Conservation (phyloP, 2,888 invertebrate species). For the Galerucella nymphaeae region DNA sequence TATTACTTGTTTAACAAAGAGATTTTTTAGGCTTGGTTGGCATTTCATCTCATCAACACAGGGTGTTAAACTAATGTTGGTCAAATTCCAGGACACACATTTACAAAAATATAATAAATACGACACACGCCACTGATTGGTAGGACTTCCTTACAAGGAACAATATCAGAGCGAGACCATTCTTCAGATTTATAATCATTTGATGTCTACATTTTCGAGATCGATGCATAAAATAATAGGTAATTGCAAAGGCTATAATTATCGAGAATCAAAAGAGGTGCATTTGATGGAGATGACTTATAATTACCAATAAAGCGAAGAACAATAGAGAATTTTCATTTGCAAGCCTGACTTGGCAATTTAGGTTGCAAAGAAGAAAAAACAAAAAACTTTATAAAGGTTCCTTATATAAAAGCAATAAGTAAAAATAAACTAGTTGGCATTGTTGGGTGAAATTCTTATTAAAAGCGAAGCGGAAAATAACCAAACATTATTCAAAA, state of each 20-base stretch:
- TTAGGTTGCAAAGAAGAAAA: slow-evolving; percentile 7
- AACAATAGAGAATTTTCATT: slow-evolving; percentile 32
- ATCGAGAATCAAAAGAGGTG: slow-evolving; percentile 31
- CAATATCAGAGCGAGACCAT: slow-evolving; percentile 17
- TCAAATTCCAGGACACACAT: too few relatives aligned
- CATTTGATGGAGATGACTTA: slow-evolving; percentile 22
- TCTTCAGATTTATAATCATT: slow-evolving; percentile 36
- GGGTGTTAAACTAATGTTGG: too few relatives aligned
- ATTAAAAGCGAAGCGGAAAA: too few relatives aligned
- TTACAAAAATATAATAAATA: too few relatives aligned
- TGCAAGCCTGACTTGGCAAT: slow-evolving; percentile 20
- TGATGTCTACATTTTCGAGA: slow-evolving; percentile 36
- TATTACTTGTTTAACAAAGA: too few relatives aligned
- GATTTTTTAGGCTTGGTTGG: too few relatives aligned
- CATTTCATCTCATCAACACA: too few relatives aligned
- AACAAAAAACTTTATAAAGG: slow-evolving; percentile 10
- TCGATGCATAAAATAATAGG: slow-evolving; percentile 35
- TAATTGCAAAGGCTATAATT: slow-evolving; percentile 35
- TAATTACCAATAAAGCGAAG: slow-evolving; percentile 31
- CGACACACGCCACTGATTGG: not conserved
- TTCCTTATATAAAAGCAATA: too few relatives aligned
- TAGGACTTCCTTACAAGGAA: slow-evolving; percentile 7
- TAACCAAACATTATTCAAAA: too few relatives aligned
- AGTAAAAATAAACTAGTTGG: too few relatives aligned
- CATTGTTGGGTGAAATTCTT: too few relatives aligned